Base-by-base conservation (phyloP, 2,888 invertebrate species). In the Phengaris alcon region DNA sequence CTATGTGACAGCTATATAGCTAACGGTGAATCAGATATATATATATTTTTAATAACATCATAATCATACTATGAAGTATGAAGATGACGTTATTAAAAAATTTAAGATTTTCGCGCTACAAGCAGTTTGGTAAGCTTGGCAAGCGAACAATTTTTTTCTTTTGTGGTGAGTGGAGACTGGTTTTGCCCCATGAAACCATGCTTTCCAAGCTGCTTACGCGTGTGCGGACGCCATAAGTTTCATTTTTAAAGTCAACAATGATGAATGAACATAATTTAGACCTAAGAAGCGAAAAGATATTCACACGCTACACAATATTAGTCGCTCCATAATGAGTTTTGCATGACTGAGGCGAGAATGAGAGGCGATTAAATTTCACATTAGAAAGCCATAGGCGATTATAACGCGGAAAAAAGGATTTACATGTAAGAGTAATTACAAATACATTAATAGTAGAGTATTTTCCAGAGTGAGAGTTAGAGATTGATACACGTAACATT, bases 331-430 rank as follows among this genome's bases (percentile, higher is more conserved):
- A 88, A 91, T 90, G 89, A 88, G 87, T 86, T 90, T 88, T 90
- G 91, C 91, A 90, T 90, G 91, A 89, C 87, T 87, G 84, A 85
- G 84, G 83, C 82, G 78, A 80, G 82, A 82, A 82, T 80, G 84
- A 86, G 86, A 80, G 87, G 86, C 82, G 80, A 82, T 81, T 82
- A 78, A 81, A 80, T 88, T 88, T 89, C 87, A 85, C 86, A 86
- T 87, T 87, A 82, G 89, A 90, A 90, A 91, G 90, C 85, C 55
- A 54, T 54, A 69, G 15, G 54, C 54, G 57, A 55, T 22, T 46
- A 55, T 51, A 46, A 44, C 44, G 68, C 52, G 69, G 69, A 75
- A 68, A 48, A 72, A 72, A 52, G 72, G 46, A 64, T 74, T 15
- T 15, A 46, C 44, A n/a, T 57, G 22, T 73, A 15, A 13, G 44